A percentile compares a stretch with the other conserved stretches of the same genome.
phyloP scores from a whole-genome alignment of 2,113 vertebrate genomes.

The Lynx canadensis region DNA sequence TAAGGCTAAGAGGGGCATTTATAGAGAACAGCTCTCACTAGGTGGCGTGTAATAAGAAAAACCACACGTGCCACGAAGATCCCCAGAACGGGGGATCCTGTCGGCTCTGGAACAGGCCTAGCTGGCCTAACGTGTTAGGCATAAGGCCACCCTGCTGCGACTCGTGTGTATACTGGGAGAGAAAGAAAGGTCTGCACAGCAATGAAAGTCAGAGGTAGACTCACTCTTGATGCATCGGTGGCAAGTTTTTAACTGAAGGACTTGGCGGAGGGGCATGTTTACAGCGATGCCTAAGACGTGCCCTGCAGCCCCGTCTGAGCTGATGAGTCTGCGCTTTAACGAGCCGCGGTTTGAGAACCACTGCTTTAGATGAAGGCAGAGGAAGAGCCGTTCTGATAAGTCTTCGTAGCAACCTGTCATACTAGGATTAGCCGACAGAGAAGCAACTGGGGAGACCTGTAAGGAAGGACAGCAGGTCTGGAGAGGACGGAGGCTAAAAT shows the following conservation, averaged over 20 bases:
- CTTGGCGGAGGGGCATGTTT: neutral
- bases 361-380: neutral
- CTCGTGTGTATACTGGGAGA: neutral
- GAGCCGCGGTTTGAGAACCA: neutral
- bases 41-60: neutral
- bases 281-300: neutral
- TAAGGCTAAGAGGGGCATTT: neutral
- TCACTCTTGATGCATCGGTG: neutral
- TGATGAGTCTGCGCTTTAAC: neutral
- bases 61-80: neutral
- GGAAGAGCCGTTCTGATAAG: neutral
- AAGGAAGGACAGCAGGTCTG: neutral
- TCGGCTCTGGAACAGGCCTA: neutral
- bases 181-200: neutral
- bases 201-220: neutral
- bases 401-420: neutral
- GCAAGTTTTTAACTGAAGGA: neutral
- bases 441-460: neutral
- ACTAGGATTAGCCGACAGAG: neutral
- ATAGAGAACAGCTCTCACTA: neutral
- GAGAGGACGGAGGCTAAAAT: neutral
- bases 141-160: neutral
- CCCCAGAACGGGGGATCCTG: neutral
- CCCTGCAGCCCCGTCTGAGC: neutral
- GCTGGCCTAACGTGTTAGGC: fast-evolving